Evolutionary conservation across 2,113 vertebrate species (phyloP).

Genomic region (Xiphophorus maculatus): DNA sequence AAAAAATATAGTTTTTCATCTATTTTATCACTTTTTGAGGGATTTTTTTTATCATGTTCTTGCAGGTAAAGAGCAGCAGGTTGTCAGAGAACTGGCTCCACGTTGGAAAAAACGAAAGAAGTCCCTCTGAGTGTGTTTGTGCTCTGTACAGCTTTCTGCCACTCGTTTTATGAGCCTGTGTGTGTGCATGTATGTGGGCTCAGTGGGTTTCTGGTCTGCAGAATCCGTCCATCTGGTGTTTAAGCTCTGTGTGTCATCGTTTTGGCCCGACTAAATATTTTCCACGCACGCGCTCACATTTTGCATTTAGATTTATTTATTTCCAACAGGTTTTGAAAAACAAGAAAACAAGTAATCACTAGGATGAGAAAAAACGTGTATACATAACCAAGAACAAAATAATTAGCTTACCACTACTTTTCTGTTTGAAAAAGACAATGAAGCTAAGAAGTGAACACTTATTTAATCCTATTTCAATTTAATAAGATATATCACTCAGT

Average conservation of each 20-base stretch:
- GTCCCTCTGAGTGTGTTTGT: constrained; percentile 16
- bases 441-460: too few species aligned
- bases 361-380: too few species aligned
- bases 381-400: too few species aligned
- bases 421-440: too few species aligned
- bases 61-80: not conserved
- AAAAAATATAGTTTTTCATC: rapidly evolving
- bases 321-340: too few species aligned
- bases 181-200: constrained; percentile 5
- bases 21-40: not conserved
- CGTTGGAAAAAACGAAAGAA: constrained; percentile 4
- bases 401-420: too few species aligned
- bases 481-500: too few species aligned
- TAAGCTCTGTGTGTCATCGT: constrained; percentile 27
- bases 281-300: constrained; percentile 4
- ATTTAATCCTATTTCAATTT: too few species aligned
- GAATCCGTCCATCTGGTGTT: constrained; percentile 65
- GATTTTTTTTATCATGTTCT: not conserved
- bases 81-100: not conserved
- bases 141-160: constrained; percentile 14
- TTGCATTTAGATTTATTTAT: too few species aligned
- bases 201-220: constrained; percentile 42
- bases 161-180: not conserved
- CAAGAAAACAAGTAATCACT: too few species aligned
- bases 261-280: constrained; percentile 48